Percentiles rank a stretch among this genome's conserved stretches.
Evolutionary conservation across 1,140 invertebrate genomes (phyloP).

Genomic region (Andrena cerasifolii): DNA sequence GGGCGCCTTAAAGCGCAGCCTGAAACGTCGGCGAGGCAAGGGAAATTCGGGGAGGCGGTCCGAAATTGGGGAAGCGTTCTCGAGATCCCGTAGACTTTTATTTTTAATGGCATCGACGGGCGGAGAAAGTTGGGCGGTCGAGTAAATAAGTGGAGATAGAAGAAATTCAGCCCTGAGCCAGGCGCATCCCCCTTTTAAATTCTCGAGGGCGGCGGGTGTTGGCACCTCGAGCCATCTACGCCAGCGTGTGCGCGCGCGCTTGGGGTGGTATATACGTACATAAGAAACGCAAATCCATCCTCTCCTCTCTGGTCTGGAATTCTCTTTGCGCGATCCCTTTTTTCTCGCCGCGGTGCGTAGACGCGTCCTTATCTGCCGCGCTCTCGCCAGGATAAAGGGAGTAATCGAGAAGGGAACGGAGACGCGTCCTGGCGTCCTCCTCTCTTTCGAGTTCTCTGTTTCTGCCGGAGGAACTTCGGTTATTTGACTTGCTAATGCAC

Average conservation of each 20-base stretch:
- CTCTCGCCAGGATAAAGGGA: constrained; percentile 1
- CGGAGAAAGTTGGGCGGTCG: constrained; percentile 64
- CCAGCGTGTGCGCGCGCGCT: no score
- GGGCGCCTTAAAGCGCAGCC: neutral
- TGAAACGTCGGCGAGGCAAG: constrained; percentile 7
- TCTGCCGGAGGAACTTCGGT: constrained; percentile 61
- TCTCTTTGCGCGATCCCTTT: constrained; percentile 33
- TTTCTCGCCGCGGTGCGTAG: constrained; percentile 25
- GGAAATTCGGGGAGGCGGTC: constrained; percentile 36
- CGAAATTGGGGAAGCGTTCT: constrained; percentile 56
- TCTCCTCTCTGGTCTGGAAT: constrained; percentile 39
- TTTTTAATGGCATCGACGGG: constrained; percentile 70
- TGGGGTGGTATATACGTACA: constrained; percentile 10
- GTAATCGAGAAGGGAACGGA: constrained; percentile 20
- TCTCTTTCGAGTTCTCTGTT: constrained; percentile 49
- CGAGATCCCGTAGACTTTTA: constrained; percentile 58
- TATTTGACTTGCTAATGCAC: constrained; percentile 77
- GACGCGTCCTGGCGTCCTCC: constrained; percentile 13
- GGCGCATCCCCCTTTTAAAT: constrained; percentile 67
- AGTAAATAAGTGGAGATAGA: constrained; percentile 66
- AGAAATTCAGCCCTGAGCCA: constrained; percentile 63
- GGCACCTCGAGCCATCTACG: constrained; percentile 63
- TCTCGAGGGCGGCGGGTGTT: constrained; percentile 66
- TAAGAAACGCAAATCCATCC: constrained; percentile 68
- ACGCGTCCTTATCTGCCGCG: constrained; percentile 50